phyloP scores from a whole-genome alignment of 2,797 vertebrate genomes.

The Limnodromus scolopaceus region DNA sequence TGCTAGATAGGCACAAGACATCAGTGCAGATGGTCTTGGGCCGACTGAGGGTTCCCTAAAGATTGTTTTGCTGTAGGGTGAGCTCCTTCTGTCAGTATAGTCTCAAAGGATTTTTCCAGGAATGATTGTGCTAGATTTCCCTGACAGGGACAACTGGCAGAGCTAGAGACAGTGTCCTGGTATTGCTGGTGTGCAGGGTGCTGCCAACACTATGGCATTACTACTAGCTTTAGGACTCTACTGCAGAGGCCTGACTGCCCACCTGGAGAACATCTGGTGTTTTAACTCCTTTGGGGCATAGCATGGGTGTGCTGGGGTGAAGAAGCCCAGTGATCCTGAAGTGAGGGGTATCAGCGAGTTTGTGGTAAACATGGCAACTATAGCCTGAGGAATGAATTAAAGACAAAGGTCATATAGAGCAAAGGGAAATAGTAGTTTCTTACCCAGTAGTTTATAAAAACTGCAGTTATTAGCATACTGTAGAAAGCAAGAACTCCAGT shows the following conservation, averaged over 20 bases:
- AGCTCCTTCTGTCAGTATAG: neutral
- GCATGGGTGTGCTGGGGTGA: neutral
- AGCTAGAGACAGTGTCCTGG: neutral
- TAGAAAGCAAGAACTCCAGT: slow-evolving; percentile 73
- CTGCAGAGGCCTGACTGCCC: neutral
- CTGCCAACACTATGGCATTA: neutral
- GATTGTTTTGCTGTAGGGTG: neutral
- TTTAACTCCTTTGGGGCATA: neutral
- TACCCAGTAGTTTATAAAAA: slow-evolving; percentile 76
- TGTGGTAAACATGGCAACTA: neutral
- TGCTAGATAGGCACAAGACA: neutral
- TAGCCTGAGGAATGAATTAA: neutral
- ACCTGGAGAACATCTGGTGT: neutral
- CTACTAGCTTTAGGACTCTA: neutral
- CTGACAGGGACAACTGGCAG: neutral
- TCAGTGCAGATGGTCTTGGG: neutral
- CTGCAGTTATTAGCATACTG: slow-evolving; percentile 69
- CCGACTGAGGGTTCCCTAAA: neutral
- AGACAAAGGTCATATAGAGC: neutral
- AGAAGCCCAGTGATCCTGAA: neutral
- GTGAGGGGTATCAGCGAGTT: neutral
- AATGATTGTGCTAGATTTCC: neutral
- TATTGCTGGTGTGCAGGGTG: neutral
- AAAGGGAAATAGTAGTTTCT: slow-evolving; percentile 52
- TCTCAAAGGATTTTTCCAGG: neutral